These are phyloP conservation scores for Fistularia commersonii DNA, from an alignment of 2,797 vertebrate species.

Conservation along the genomic window DNA sequence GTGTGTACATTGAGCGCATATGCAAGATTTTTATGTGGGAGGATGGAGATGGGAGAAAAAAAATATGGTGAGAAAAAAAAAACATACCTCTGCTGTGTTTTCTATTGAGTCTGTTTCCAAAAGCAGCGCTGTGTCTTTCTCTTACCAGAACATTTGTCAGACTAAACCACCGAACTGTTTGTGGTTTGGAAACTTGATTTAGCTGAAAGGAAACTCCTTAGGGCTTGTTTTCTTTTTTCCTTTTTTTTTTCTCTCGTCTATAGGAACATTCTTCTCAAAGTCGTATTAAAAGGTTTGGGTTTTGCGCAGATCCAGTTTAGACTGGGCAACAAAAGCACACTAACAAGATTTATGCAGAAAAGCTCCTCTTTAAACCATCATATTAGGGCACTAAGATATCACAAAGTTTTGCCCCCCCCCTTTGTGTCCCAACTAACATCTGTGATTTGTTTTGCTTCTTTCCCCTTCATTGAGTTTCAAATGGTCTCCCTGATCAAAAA, in stretches of 20 bases:
- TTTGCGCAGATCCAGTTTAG: constrained; percentile 2
- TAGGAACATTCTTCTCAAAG: constrained; percentile 50
- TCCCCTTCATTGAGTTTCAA: too few species aligned
- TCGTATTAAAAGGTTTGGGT: constrained; percentile 16
- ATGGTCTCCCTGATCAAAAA: too few species aligned
- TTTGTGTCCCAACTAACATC: too few species aligned
- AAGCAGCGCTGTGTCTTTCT: constrained; percentile 56
- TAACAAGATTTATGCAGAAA: neutral
- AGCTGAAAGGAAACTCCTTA: constrained; percentile 63
- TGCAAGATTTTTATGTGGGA: constrained; percentile 52
- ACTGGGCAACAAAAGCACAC: neutral
- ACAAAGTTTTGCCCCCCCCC: too few species aligned
- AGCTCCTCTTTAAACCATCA: too few species aligned
- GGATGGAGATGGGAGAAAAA: constrained; percentile 37
- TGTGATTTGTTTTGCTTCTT: too few species aligned
- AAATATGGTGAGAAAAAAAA: constrained; percentile 12
- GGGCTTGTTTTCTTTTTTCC: constrained; percentile 53
- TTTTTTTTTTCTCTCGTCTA: constrained; percentile 37
- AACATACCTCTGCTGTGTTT: constrained; percentile 44
- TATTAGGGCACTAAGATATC: too few species aligned
- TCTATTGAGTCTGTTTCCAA: constrained; percentile 43
- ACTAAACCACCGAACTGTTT: constrained; percentile 62
- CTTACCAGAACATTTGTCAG: constrained; percentile 70
- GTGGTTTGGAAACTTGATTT: constrained; percentile 70
- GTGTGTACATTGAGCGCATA: constrained; percentile 35